These are phyloP conservation scores for Colossoma macropomum DNA, from an alignment of 2,113 vertebrate species.

Conservation along the genomic window DNA sequence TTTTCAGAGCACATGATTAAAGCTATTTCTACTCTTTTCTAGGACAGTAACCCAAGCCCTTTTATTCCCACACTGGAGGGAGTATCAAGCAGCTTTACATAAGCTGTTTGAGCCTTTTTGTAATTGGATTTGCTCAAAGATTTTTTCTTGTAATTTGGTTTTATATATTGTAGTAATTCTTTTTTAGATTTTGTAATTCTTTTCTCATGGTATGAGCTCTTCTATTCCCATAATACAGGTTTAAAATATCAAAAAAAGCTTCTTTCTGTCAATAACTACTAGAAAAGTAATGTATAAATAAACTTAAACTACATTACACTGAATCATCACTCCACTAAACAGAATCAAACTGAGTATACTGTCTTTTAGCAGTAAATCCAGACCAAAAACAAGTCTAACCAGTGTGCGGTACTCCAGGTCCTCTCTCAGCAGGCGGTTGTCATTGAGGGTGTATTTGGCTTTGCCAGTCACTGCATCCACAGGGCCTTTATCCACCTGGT, in stretches of 20 bases:
- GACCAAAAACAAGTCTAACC: slow-evolving; percentile 71
- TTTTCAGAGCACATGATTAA: neutral
- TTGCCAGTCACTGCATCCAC: slow-evolving; percentile 97
- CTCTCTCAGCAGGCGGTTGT: slow-evolving; percentile 94
- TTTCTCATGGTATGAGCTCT: neutral
- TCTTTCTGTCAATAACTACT: too few species aligned
- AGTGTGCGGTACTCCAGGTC: slow-evolving; percentile 94
- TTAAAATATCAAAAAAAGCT: neutral
- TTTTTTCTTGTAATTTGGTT: neutral
- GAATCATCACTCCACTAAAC: neutral
- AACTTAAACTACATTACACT: neutral
- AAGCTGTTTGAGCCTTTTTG: neutral
- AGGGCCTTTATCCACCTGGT: slow-evolving; percentile 97
- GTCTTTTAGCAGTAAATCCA: neutral
- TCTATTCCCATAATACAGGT: neutral
- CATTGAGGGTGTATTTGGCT: slow-evolving; percentile 96
- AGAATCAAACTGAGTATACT: neutral
- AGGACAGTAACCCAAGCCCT: neutral
- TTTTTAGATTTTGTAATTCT: too few species aligned
- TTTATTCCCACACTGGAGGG: neutral
- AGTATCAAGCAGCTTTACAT: neutral
- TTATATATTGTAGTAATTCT: neutral
- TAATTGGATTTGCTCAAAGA: neutral
- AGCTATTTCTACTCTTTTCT: neutral
- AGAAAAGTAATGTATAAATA: neutral